These are phyloP conservation scores for Natator depressus DNA, from an alignment of 2,113 vertebrate species.

Conservation along the genomic window DNA sequence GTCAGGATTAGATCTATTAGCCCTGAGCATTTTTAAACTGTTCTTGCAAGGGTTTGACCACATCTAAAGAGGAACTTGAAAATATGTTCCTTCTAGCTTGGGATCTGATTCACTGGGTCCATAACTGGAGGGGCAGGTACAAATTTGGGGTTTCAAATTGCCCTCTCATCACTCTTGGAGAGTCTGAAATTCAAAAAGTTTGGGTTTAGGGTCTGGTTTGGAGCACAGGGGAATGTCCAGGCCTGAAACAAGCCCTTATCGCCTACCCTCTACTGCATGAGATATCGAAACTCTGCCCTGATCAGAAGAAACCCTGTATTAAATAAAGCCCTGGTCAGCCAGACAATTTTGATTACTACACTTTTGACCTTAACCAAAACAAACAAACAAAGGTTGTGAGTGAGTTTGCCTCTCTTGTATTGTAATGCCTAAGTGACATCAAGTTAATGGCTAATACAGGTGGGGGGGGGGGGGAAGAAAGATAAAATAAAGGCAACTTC, in stretches of 20 bases:
- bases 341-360: neutral
- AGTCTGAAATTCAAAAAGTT: neutral
- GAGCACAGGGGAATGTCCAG: neutral
- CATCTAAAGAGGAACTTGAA: neutral
- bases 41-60: neutral
- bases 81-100: neutral
- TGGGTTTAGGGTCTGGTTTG: neutral
- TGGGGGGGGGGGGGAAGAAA: neutral
- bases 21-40: neutral
- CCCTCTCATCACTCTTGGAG: neutral
- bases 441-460: neutral
- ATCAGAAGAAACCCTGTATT: neutral
- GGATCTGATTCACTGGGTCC: neutral
- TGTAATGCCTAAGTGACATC: neutral
- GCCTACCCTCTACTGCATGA: accelerated
- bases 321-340: neutral
- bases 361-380: neutral
- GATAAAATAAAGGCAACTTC: slow-evolving; percentile 17
- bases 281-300: neutral
- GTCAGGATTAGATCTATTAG: accelerated
- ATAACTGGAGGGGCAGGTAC: neutral
- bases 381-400: neutral
- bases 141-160: neutral
- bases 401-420: neutral
- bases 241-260: neutral